phyloP scores from a whole-genome alignment of 2,113 vertebrate species.

The Clarias macrocephalus region DNA sequence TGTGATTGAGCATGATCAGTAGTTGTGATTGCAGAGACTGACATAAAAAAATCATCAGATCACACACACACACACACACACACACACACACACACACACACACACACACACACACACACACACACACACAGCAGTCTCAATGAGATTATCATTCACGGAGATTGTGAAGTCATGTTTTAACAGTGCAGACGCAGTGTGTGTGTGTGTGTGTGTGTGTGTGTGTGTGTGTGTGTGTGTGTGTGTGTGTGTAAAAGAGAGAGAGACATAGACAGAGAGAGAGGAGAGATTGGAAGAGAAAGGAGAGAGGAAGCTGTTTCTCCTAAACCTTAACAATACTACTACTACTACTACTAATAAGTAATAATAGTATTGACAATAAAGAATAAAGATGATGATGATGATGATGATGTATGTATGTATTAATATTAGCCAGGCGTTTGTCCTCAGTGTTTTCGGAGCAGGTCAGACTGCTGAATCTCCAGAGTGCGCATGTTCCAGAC shows the following conservation, averaged over 20 bases:
- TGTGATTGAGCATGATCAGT: too few species aligned
- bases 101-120: conserved; percentile 37
- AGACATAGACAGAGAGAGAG: not conserved
- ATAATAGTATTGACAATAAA: not conserved
- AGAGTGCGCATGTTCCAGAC: not conserved
- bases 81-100: conserved; percentile 29
- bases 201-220: not conserved
- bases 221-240: too few species aligned
- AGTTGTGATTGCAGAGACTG: too few species aligned
- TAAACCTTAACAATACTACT: not conserved
- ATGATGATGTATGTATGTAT: not conserved
- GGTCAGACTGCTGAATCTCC: not conserved
- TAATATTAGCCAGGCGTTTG: not conserved
- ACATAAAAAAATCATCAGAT: too few species aligned
- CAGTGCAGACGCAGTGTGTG: not conserved
- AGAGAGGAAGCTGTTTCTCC: conserved; percentile 28
- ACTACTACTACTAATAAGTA: not conserved
- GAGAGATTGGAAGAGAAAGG: too few species aligned
- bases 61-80: conserved; percentile 20
- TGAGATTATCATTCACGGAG: conserved; percentile 62
- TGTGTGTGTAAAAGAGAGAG: too few species aligned
- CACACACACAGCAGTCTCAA: conserved; percentile 41
- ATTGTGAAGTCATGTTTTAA: conserved; percentile 56
- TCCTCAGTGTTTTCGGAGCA: not conserved
- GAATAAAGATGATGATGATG: not conserved